Conservation (phyloP, 30 jellyfish, hydroid and myxozoan species). For the Cassiopea xamachana region DNA sequence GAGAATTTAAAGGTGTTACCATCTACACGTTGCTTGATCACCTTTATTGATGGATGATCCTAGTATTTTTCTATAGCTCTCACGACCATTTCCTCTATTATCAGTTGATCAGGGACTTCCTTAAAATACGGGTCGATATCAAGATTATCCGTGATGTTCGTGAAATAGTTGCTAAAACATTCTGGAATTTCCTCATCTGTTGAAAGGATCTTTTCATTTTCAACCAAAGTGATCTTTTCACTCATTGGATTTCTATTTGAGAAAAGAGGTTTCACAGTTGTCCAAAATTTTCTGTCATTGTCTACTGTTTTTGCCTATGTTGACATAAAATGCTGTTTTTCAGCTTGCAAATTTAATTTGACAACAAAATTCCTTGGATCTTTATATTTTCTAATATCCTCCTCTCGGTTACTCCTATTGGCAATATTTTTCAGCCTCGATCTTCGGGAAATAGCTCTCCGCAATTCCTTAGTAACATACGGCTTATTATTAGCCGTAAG, state of each 20-base stretch:
- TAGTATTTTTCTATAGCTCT: not conserved
- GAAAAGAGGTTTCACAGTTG: conserved; percentile 24
- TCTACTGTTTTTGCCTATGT: conserved; percentile 9
- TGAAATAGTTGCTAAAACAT: conserved; percentile 27
- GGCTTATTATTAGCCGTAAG: conserved; percentile 21
- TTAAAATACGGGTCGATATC: conserved; percentile 34
- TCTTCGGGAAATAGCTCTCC: conserved; percentile 1
- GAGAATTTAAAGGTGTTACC: conserved; percentile 12
- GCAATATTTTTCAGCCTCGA: conserved; percentile 19
- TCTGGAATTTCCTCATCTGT: conserved; percentile 45
- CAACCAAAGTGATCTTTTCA: conserved; percentile 20
- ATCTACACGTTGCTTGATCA: not conserved
- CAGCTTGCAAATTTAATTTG: not conserved
- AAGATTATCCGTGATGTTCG: conserved; percentile 14
- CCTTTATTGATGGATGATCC: conserved; percentile 23
- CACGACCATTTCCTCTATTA: conserved; percentile 1
- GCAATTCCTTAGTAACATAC: not conserved
- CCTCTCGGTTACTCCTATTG: conserved; percentile 6
- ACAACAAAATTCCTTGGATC: conserved; percentile 1
- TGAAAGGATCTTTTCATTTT: conserved; percentile 47
- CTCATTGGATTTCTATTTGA: conserved; percentile 24
- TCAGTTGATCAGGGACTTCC: conserved; percentile 11
- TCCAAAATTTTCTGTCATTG: conserved; percentile 24
- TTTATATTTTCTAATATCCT: conserved; percentile 21
- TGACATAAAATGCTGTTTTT: not conserved